A percentile compares a stretch with the other conserved stretches of the same genome.
phyloP scores from a whole-genome alignment of 2,113 vertebrate species.

The Plectropomus leopardus region DNA sequence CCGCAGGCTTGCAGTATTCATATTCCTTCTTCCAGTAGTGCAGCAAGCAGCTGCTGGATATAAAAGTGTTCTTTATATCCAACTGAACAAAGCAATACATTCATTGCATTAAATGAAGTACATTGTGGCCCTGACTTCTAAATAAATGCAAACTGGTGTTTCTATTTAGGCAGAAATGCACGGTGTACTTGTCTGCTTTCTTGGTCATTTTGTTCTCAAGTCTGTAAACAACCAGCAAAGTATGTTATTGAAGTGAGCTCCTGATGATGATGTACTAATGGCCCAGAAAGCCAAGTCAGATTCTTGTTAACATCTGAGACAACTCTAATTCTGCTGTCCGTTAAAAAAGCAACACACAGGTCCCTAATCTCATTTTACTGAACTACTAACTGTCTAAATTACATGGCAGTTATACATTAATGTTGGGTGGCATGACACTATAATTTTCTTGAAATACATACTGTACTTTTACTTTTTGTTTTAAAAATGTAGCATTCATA shows the following conservation, averaged over 20 bases:
- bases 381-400: neutral
- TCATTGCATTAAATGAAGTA: neutral
- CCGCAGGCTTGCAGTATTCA: neutral
- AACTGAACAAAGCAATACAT: slow-evolving; percentile 3
- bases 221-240: neutral
- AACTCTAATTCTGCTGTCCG: neutral
- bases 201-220: slow-evolving; percentile 12
- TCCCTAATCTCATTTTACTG: neutral
- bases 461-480: neutral
- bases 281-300: slow-evolving; percentile 2
- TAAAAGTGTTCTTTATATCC: neutral
- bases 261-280: slow-evolving; percentile 12
- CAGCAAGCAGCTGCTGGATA: neutral
- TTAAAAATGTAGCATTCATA: neutral
- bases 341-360: neutral
- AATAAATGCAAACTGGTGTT: neutral
- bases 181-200: neutral
- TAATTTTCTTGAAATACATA: no score
- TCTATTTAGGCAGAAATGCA: neutral
- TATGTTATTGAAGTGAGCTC: neutral
- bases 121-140: neutral
- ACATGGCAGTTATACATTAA: neutral
- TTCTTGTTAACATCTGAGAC: neutral
- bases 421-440: neutral
- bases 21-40: neutral